These are phyloP conservation scores for Pocillopora damicornis DNA, from an alignment of 64 coral and sea anemone species.

Conservation along the genomic window DNA sequence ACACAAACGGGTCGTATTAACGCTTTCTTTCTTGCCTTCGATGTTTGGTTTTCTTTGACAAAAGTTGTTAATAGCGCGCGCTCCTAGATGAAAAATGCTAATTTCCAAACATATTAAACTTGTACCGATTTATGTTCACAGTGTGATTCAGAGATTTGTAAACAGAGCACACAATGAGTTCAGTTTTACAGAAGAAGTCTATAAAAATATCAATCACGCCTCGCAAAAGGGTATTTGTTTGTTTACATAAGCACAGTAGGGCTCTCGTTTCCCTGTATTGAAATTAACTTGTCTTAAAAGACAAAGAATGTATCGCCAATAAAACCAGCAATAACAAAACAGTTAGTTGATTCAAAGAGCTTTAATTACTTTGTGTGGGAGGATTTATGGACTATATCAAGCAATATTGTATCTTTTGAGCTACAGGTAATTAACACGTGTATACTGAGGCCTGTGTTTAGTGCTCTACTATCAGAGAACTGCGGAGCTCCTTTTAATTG, in stretches of 20 bases:
- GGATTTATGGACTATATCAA: constrained; percentile 88
- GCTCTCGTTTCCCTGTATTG: constrained; percentile 76
- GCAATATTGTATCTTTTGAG: constrained; percentile 93
- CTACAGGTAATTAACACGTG: constrained; percentile 86
- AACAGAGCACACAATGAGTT: constrained; percentile 87
- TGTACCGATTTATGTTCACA: constrained; percentile 55
- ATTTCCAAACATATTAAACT: constrained; percentile 57
- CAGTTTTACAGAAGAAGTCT: constrained; percentile 85
- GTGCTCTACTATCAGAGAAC: constrained; percentile 48
- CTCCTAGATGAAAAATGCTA: constrained; percentile 66
- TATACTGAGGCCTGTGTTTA: constrained; percentile 42
- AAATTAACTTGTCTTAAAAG: constrained; percentile 75
- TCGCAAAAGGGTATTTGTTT: constrained; percentile 89
- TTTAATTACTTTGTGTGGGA: constrained; percentile 99
- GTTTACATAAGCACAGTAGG: constrained; percentile 85
- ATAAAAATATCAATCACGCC: constrained; percentile 98
- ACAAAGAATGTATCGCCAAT: constrained; percentile 95
- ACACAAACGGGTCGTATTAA: not conserved
- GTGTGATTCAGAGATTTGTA: constrained; percentile 79
- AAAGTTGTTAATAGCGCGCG: constrained; percentile 9
- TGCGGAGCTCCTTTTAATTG: constrained; percentile 33
- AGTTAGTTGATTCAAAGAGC: constrained; percentile 95
- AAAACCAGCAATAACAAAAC: constrained; percentile 88
- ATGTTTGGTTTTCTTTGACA: constrained; percentile 9
- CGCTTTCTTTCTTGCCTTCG: not conserved